Conservation (phyloP, 2,113 vertebrate species). For the Micromys minutus region DNA sequence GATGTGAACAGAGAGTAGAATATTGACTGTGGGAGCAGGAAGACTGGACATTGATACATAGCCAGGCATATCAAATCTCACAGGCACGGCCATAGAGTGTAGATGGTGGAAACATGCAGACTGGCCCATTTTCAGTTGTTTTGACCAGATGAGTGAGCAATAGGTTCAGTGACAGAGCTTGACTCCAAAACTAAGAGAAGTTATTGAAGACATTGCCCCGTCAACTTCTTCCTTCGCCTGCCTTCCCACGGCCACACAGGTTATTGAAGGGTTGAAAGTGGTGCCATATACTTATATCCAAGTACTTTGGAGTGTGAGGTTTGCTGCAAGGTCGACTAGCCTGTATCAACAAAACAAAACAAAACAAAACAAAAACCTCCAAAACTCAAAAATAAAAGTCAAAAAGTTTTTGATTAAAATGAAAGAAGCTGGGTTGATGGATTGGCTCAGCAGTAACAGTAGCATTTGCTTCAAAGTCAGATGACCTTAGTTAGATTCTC, state of each 20-base stretch:
- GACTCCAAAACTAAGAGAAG: background rate
- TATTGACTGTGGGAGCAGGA: background rate
- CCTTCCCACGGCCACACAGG: background rate
- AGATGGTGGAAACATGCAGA: background rate
- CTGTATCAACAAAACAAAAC: background rate
- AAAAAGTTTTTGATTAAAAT: background rate
- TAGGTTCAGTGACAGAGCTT: background rate
- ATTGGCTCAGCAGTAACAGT: background rate
- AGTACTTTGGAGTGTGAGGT: background rate
- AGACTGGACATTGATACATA: background rate
- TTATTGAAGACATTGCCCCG: background rate
- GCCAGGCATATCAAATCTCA: background rate
- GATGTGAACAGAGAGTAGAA: background rate
- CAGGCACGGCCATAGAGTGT: background rate
- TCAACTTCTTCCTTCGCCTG: background rate
- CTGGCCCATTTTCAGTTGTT: background rate
- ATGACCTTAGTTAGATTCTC: background rate
- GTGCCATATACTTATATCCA: background rate
- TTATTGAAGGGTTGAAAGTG: background rate
- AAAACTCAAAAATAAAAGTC: background rate
- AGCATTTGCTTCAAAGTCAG: background rate
- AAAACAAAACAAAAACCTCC: background rate
- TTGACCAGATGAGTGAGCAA: background rate
- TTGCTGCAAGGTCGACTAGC: background rate
- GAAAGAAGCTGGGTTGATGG: background rate